Evolutionary conservation across 2,888 invertebrate genomes (phyloP).

Genomic region (Aproaerema taeniolella): DNA sequence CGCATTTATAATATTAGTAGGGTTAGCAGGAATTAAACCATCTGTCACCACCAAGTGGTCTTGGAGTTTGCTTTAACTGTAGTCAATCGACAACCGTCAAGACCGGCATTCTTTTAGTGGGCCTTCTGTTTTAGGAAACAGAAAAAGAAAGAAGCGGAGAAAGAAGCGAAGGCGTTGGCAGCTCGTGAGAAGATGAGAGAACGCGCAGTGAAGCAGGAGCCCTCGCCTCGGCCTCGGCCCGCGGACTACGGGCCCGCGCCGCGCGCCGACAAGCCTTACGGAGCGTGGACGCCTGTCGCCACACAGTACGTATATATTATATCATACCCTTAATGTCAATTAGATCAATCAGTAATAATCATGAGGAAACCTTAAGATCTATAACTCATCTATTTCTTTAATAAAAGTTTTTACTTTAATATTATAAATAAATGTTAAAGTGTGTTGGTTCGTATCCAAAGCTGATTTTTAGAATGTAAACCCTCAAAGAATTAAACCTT

Average conservation of each 20-base stretch:
- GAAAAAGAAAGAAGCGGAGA: slow-evolving; percentile 48
- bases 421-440: no score
- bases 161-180: slow-evolving; percentile 54
- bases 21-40: no score
- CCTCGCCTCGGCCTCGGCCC: slow-evolving; percentile 18
- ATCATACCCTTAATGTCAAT: no score
- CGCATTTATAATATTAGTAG: no score
- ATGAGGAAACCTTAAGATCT: no score
- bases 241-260: slow-evolving; percentile 69
- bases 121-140: slow-evolving; percentile 37
- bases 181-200: slow-evolving; percentile 71
- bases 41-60: no score
- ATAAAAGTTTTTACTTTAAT: slow-evolving; percentile 13
- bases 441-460: neutral
- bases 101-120: no score
- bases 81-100: no score
- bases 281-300: slow-evolving; percentile 84
- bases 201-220: slow-evolving; percentile 49
- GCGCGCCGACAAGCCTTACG: slow-evolving; percentile 82
- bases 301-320: slow-evolving; percentile 73
- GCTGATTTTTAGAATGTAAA: no score
- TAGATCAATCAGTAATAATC: no score
- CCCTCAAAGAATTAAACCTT: no score
- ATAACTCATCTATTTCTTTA: slow-evolving; percentile 3
- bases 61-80: no score